Percentiles rank a stretch among this genome's conserved stretches.
phyloP scores from a whole-genome alignment of 2,888 invertebrate genomes.

The Disparrhopalites patrizii region DNA sequence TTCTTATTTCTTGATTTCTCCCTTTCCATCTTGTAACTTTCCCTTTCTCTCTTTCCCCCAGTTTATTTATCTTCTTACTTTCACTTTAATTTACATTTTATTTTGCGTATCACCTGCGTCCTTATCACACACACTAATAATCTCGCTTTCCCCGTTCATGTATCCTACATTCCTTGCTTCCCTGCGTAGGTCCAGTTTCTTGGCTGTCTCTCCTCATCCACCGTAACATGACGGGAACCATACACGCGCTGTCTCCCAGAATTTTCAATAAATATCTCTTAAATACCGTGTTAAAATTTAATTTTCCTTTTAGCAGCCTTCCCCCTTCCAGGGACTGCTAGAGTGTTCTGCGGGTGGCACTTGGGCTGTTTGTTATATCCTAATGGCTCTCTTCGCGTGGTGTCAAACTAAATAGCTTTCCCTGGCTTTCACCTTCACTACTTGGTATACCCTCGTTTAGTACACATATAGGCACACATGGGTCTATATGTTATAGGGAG shows the following conservation, averaged over 20 bases:
- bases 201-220: not conserved
- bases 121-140: no score
- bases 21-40: no score
- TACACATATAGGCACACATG: no score
- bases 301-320: constrained; percentile 16
- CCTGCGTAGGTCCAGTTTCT: not conserved
- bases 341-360: not conserved
- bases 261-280: constrained; percentile 26
- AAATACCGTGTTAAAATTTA: constrained; percentile 16
- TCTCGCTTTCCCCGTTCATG: not conserved
- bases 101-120: no score
- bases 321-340: not conserved
- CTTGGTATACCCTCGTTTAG: no score
- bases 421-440: no score
- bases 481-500: no score
- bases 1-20: no score
- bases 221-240: not conserved
- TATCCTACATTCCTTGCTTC: not conserved
- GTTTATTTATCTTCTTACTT: no score
- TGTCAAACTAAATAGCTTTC: no score
- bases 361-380: not conserved
- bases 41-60: no score
- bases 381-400: constrained; percentile 2
- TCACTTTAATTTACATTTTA: no score
- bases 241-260: not conserved